Evolutionary conservation across 2,113 vertebrate species (phyloP).

Genomic region (Scomber colias): DNA sequence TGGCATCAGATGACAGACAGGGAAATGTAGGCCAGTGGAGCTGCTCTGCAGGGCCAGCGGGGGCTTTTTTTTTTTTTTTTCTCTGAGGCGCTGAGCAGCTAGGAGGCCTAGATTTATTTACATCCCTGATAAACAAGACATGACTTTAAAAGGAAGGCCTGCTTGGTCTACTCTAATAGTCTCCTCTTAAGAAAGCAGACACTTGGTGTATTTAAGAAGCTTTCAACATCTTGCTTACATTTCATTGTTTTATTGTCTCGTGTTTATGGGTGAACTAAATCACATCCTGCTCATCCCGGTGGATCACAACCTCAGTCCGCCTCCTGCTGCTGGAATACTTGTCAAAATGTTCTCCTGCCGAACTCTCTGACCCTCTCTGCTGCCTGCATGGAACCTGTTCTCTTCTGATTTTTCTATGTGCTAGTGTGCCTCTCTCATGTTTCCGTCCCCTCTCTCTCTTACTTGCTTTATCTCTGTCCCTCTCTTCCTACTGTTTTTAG

Average conservation of each 20-base stretch:
- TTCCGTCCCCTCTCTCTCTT: neutral
- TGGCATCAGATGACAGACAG: constrained; percentile 74
- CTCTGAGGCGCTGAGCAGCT: constrained; percentile 20
- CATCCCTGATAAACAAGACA: constrained; percentile 40
- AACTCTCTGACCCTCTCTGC: constrained; percentile 46
- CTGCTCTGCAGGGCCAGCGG: constrained; percentile 36
- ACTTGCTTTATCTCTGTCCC: neutral
- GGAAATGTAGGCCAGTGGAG: constrained; percentile 66
- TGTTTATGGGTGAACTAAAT: constrained; percentile 53
- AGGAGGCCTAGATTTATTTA: constrained; percentile 49
- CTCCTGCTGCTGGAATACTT: constrained; percentile 46
- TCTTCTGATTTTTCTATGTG: neutral
- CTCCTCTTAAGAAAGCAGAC: neutral
- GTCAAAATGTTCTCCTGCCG: constrained; percentile 52
- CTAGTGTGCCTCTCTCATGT: neutral
- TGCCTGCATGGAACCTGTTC: constrained; percentile 28
- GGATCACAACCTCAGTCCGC: constrained; percentile 33
- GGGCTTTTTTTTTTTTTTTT: neutral
- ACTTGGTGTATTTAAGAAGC: neutral
- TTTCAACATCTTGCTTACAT: constrained; percentile 34
- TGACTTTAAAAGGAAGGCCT: constrained; percentile 1
- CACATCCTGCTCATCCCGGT: constrained; percentile 40
- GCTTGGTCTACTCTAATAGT: neutral
- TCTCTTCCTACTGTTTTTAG: constrained; percentile 13
- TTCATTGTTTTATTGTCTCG: constrained; percentile 29